Conservation (phyloP, 2,888 invertebrate genomes). For the Zaprionus bogoriensis region DNA sequence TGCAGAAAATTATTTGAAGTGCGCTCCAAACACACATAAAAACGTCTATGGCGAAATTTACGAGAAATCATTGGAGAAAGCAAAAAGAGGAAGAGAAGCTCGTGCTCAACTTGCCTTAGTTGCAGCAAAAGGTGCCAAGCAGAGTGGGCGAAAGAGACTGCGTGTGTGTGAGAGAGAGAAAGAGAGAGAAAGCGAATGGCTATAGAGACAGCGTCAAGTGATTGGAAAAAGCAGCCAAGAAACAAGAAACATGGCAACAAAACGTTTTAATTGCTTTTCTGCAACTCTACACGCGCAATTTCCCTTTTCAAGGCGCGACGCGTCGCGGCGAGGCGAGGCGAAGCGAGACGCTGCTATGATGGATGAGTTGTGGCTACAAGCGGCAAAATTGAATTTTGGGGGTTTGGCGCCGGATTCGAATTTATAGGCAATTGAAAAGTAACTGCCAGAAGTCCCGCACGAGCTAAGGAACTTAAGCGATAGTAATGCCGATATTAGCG, state of each 20-base stretch:
- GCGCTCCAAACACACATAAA: constrained; percentile 75
- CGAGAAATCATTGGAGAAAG: constrained; percentile 50
- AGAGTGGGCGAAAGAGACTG: neutral
- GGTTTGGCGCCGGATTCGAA: no score
- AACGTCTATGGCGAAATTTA: constrained; percentile 73
- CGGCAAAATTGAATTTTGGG: constrained; percentile 54
- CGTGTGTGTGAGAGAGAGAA: neutral
- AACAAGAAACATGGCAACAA: constrained; percentile 43
- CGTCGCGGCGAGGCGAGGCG: neutral
- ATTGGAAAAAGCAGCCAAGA: constrained; percentile 27
- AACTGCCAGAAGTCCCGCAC: neutral
- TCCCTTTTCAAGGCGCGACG: constrained; percentile 13
- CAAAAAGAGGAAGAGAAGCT: constrained; percentile 37
- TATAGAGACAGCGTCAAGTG: constrained; percentile 48
- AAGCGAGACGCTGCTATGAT: constrained; percentile 39
- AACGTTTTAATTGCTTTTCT: constrained; percentile 71
- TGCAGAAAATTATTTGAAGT: constrained; percentile 74
- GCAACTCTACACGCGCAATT: constrained; percentile 20
- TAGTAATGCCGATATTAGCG: neutral
- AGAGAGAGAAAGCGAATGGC: neutral
- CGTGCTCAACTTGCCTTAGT: constrained; percentile 51
- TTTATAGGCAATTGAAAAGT: constrained; percentile 1
- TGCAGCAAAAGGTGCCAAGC: neutral
- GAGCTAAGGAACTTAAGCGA: neutral
- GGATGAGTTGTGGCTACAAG: constrained; percentile 56